Percentiles rank a stretch among this genome's conserved stretches.
Evolutionary conservation across 1,140 invertebrate genomes (phyloP).

Genomic region (Bathynomus jamesi): DNA sequence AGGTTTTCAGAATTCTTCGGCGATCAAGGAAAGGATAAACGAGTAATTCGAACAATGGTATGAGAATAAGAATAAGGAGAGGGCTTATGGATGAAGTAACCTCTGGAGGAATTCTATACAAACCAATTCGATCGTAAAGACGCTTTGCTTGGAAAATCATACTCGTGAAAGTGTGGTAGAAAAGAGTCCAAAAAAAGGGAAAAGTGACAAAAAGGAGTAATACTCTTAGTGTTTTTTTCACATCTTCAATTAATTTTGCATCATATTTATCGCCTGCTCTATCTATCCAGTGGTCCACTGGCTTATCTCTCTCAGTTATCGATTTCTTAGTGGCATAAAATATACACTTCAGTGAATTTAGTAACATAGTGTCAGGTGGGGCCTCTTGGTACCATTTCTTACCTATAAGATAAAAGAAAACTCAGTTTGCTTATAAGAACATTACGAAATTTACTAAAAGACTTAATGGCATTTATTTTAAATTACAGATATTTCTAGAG

Average conservation of each 20-base stretch:
- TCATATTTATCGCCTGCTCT: slow-evolving; percentile 50
- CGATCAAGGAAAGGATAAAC: slow-evolving; percentile 49
- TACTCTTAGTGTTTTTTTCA: slow-evolving; percentile 62
- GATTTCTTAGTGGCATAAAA: slow-evolving; percentile 12
- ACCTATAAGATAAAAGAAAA: slow-evolving; percentile 8
- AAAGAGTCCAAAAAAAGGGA: slow-evolving; percentile 81
- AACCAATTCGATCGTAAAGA: slow-evolving; percentile 69
- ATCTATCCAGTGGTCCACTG: slow-evolving; percentile 63
- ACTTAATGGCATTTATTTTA: background rate
- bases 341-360: slow-evolving; percentile 12
- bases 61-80: slow-evolving; percentile 70
- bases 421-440: background rate
- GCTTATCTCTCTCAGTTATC: background rate
- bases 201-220: slow-evolving; percentile 68
- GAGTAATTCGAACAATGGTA: slow-evolving; percentile 71
- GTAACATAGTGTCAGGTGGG: slow-evolving; percentile 25
- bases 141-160: slow-evolving; percentile 72
- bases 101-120: slow-evolving; percentile 26
- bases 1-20: slow-evolving; percentile 46
- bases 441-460: background rate
- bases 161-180: slow-evolving; percentile 88
- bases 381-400: slow-evolving; percentile 19
- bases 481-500: background rate
- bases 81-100: slow-evolving; percentile 56
- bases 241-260: slow-evolving; percentile 57